Percentiles rank a stretch among this genome's conserved stretches.
phyloP scores from a whole-genome alignment of 2,113 vertebrate species.

The Cavia porcellus region DNA sequence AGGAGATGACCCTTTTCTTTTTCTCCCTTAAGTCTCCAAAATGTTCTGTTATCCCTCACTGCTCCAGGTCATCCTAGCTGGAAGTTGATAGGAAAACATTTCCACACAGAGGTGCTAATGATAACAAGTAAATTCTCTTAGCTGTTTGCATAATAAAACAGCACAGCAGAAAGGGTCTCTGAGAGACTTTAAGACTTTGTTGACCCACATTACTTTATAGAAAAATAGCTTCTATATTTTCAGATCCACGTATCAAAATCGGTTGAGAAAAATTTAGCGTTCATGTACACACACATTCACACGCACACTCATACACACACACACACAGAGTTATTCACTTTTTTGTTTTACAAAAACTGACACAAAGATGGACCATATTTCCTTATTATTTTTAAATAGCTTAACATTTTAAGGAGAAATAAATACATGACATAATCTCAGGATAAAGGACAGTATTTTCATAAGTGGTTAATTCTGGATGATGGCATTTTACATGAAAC shows the following conservation, averaged over 20 bases:
- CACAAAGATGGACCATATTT: neutral
- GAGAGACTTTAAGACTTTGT: slow-evolving; percentile 10
- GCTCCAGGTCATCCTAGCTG: slow-evolving; percentile 27
- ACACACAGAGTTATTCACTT: neutral
- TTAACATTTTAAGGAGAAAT: slow-evolving; percentile 20
- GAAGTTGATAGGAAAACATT: slow-evolving; percentile 41
- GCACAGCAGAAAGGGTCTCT: neutral
- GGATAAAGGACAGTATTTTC: neutral
- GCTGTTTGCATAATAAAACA: slow-evolving; percentile 55
- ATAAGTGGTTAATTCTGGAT: neutral
- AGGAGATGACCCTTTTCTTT: neutral
- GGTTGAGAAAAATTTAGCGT: neutral
- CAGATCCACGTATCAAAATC: neutral
- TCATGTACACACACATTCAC: neutral
- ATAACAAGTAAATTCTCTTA: slow-evolving; percentile 33
- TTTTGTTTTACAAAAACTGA: slow-evolving; percentile 10
- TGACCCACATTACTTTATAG: neutral
- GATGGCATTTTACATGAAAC: neutral
- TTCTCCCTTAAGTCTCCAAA: neutral
- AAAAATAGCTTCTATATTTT: neutral
- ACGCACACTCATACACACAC: no score
- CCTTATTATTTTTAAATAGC: neutral
- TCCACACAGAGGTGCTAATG: slow-evolving; percentile 33
- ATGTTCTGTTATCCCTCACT: neutral
- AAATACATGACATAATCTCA: neutral